These are phyloP conservation scores for Remorina albescens DNA, from an alignment of 2,797 vertebrate species.

Conservation along the genomic window DNA sequence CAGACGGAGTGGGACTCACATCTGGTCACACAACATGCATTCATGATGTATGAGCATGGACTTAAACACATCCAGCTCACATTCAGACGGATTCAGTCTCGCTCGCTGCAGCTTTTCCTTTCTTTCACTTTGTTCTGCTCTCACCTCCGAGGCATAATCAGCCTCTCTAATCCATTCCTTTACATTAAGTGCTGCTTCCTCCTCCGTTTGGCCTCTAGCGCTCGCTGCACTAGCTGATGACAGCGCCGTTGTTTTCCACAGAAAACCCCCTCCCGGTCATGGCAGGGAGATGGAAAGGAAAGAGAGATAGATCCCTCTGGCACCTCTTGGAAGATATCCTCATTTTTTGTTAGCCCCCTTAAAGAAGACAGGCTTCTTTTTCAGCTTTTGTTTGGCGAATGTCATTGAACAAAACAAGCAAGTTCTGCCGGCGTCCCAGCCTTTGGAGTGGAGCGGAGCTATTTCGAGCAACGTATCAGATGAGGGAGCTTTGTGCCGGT, in stretches of 20 bases:
- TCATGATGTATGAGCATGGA: slow-evolving; percentile 12
- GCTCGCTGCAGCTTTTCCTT: too few relatives aligned
- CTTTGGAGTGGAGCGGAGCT: slow-evolving; percentile 61
- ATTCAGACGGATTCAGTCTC: too few relatives aligned
- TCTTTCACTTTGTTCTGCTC: slow-evolving; percentile 65
- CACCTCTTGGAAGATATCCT: slow-evolving; percentile 75
- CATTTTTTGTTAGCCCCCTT: slow-evolving; percentile 72
- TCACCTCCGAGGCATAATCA: slow-evolving; percentile 81
- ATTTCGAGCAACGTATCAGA: slow-evolving; percentile 62
- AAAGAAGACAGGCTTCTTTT: slow-evolving; percentile 72
- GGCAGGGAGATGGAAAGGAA: slow-evolving; percentile 69
- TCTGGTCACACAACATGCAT: background rate
- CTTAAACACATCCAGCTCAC: background rate
- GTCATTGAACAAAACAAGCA: slow-evolving; percentile 74
- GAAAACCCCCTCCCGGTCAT: slow-evolving; percentile 68
- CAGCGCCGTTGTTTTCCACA: slow-evolving; percentile 73
- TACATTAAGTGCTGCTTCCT: slow-evolving; percentile 81
- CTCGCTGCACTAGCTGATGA: slow-evolving; percentile 73
- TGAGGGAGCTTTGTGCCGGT: slow-evolving; percentile 46
- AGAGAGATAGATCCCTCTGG: slow-evolving; percentile 72
- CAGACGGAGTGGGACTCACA: background rate
- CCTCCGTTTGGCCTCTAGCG: slow-evolving; percentile 68
- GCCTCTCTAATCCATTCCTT: slow-evolving; percentile 79
- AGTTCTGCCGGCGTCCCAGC: slow-evolving; percentile 53
- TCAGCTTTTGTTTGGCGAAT: slow-evolving; percentile 74